These are phyloP conservation scores for Adelognathus sp. DNA, from an alignment of 2,888 invertebrate species.

Conservation along the genomic window DNA sequence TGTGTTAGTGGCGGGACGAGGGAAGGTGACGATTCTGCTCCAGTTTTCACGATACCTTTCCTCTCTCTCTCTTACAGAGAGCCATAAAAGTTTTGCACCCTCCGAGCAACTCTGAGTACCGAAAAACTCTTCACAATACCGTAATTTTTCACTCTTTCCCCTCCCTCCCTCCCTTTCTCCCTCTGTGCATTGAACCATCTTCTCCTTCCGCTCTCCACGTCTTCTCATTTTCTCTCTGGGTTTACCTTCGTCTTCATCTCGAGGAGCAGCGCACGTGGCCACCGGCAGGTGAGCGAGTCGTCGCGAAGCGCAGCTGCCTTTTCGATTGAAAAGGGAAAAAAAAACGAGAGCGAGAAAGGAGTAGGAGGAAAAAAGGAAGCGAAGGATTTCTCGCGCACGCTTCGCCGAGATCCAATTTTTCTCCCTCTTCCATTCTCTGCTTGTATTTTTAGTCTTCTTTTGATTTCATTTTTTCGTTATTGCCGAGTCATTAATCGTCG, in stretches of 20 bases:
- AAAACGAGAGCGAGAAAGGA: conserved; percentile 27
- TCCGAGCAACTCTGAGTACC: neutral
- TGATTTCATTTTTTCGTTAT: conserved; percentile 4
- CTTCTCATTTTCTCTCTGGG: conserved; percentile 29
- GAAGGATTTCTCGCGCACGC: conserved; percentile 17
- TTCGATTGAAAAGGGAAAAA: conserved; percentile 43
- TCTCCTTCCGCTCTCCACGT: conserved; percentile 6
- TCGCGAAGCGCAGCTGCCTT: conserved; percentile 56
- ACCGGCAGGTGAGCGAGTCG: conserved; percentile 51
- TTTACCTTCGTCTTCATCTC: conserved; percentile 43
- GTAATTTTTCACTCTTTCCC: conserved; percentile 12
- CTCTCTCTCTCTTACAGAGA: neutral
- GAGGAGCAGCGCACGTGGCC: conserved; percentile 58
- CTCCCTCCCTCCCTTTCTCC: conserved; percentile 16
- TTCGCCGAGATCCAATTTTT: conserved; percentile 35
- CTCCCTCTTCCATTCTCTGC: conserved; percentile 12
- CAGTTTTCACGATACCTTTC: conserved; percentile 17
- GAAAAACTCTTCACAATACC: conserved; percentile 4
- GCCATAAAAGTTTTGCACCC: conserved; percentile 15
- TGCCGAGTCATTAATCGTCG: conserved; percentile 6
- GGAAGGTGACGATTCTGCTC: conserved; percentile 15
- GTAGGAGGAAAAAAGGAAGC: conserved; percentile 7
- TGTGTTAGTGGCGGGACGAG: neutral
- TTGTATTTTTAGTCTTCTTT: conserved; percentile 10
- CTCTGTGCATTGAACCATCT: too few relatives aligned